Percentiles rank a stretch among this genome's conserved stretches.
phyloP scores from a whole-genome alignment of 92 coral and sea anemone genomes.

The Phenganax marumi region DNA sequence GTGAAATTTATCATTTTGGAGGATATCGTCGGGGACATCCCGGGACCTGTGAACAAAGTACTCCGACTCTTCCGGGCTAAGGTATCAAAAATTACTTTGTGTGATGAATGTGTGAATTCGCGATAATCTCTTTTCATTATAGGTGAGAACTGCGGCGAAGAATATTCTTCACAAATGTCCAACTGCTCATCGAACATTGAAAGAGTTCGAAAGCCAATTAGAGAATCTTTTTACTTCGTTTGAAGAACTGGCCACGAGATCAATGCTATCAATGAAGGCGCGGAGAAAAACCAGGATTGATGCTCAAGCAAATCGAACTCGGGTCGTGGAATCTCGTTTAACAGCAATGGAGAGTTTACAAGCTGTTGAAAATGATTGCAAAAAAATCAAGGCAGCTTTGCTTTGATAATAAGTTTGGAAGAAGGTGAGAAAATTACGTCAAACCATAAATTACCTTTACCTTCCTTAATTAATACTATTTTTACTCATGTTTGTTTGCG shows the following conservation, averaged over 20 bases:
- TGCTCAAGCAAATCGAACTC: slow-evolving; percentile 74
- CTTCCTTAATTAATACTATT: too few relatives aligned
- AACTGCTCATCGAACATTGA: slow-evolving; percentile 74
- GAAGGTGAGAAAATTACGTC: background rate
- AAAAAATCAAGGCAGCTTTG: slow-evolving; percentile 97
- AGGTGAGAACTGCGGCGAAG: slow-evolving; percentile 81
- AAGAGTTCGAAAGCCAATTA: slow-evolving; percentile 68
- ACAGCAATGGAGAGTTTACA: slow-evolving; percentile 93
- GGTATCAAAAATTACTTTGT: slow-evolving; percentile 52
- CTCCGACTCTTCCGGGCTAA: slow-evolving; percentile 76
- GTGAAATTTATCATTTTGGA: slow-evolving; percentile 74
- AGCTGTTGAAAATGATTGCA: slow-evolving; percentile 86
- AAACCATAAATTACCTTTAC: too few relatives aligned
- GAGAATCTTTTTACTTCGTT: slow-evolving; percentile 64
- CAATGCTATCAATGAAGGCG: slow-evolving; percentile 68
- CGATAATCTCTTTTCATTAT: background rate
- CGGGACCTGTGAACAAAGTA: slow-evolving; percentile 88
- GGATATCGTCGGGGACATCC: slow-evolving; percentile 70
- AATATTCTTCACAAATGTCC: slow-evolving; percentile 71
- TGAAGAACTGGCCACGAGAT: slow-evolving; percentile 68
- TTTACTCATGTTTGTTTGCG: too few relatives aligned
- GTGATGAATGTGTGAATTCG: background rate
- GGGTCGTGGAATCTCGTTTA: slow-evolving; percentile 72
- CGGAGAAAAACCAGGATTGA: slow-evolving; percentile 77
- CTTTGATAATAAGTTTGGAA: slow-evolving; percentile 59